phyloP scores from a whole-genome alignment of 2,888 invertebrate genomes.

The Neoascia interrupta region DNA sequence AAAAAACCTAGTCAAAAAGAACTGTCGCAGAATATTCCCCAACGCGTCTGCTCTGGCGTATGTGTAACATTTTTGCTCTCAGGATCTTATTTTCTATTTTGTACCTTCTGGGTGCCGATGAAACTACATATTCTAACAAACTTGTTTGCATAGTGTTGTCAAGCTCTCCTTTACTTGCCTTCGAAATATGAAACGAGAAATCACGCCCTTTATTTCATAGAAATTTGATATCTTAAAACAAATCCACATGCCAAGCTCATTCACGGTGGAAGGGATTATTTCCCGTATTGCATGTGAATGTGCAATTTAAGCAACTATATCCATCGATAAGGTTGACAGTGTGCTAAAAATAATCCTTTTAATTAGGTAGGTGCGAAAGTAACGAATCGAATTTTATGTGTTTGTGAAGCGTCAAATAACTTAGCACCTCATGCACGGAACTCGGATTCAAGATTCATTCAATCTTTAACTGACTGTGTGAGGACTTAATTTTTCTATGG shows the following conservation, averaged over 20 bases:
- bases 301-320: slow-evolving; percentile 36
- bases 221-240: too few relatives aligned
- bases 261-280: slow-evolving; percentile 3
- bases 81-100: too few relatives aligned
- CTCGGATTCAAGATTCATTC: slow-evolving; percentile 10
- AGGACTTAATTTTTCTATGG: neutral
- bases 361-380: slow-evolving; percentile 45
- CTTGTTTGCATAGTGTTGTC: too few relatives aligned
- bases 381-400: slow-evolving; percentile 40
- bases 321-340: slow-evolving; percentile 43
- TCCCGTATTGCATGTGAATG: slow-evolving; percentile 41
- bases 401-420: slow-evolving; percentile 26
- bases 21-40: too few relatives aligned
- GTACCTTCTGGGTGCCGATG: too few relatives aligned
- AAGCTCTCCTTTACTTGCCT: too few relatives aligned
- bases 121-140: too few relatives aligned
- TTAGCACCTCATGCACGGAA: slow-evolving; percentile 46
- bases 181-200: too few relatives aligned
- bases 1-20: too few relatives aligned
- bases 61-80: slow-evolving; percentile 13
- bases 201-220: too few relatives aligned
- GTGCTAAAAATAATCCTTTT: slow-evolving; percentile 22
- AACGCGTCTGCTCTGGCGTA: neutral
- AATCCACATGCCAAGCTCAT: neutral
- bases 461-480: slow-evolving; percentile 14